Base-by-base conservation (phyloP, 1,140 invertebrate genomes). In the Drosophila sulfurigaster region DNA sequence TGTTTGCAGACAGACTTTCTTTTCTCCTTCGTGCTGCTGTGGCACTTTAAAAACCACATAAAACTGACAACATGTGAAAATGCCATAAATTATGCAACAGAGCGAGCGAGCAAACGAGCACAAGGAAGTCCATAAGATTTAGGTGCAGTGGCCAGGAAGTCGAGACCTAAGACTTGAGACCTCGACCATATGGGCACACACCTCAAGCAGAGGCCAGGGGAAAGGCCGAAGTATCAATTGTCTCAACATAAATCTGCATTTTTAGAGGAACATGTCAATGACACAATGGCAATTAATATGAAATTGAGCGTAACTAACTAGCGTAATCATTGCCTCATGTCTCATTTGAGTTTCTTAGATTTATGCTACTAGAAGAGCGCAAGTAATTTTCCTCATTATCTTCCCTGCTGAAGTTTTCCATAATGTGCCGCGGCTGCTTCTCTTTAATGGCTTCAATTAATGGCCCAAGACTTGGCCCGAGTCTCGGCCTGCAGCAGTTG, bases 21-120 rank as follows among this genome's bases (percentile, higher is more conserved):
- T 41, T n/a, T 38, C 35, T 38, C 38, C 6, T 16, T 45, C 28
- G 11, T 3, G 6, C 8, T 25, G 28, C 51, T 52, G 45, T 49
- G 82, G 48, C 78, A 85, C 85, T 88, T 81, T 89, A 48, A 76
- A 89, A 90, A 91, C 87, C 87, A 90, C 87, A 91, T 90, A 87
- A 90, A 91, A 91, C 15, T 80, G 89, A 82, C 89, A 91, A 81
- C 89, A 91, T 91, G 89, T 89, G 89, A 85, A 81, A 89, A 86
- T 70, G 79, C 71, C 81, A 91, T 91, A 91, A 91, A 91, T 91
- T 86, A 85, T 10, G n/a, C 49, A 71, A 62, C 48, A 3, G 20
- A 25, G 20, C 0, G 60, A 83, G 72, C 52, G 10, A 25, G 20
- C 20, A 25, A 25, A 25, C 20, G 20, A 25, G 30, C 1, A 38